Percentiles rank a stretch among this genome's conserved stretches.
phyloP scores from a whole-genome alignment of 53 echinoderm and acorn worm species.

The Holothuria leucospilota region DNA sequence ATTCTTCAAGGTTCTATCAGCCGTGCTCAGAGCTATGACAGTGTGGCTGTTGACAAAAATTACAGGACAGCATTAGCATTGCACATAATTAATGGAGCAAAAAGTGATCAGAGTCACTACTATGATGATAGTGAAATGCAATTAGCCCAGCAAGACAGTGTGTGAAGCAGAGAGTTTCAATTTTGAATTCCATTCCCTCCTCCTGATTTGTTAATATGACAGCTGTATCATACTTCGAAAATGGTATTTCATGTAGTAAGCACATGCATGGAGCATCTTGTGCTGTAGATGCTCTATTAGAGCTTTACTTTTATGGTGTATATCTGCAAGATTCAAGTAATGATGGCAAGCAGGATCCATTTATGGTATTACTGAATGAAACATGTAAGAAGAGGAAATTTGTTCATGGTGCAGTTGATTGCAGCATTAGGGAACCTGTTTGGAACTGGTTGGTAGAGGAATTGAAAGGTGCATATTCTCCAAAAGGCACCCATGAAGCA shows the following conservation, averaged over 20 bases:
- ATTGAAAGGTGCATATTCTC: background rate
- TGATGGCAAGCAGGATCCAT: background rate
- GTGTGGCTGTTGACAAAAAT: background rate
- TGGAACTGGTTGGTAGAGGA: background rate
- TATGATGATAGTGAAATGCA: too few relatives aligned
- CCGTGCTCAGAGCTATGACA: background rate
- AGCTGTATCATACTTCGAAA: background rate
- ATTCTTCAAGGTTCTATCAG: background rate
- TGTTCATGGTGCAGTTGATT: background rate
- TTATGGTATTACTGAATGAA: background rate
- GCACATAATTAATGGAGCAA: background rate
- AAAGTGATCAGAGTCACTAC: background rate
- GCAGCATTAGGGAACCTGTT: background rate
- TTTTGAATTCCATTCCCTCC: background rate
- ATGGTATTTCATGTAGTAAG: background rate
- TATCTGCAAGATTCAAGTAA: background rate
- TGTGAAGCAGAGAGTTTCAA: background rate
- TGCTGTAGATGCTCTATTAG: slow-evolving; percentile 16
- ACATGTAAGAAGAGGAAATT: background rate
- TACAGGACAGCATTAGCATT: background rate
- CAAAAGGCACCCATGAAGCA: slow-evolving; percentile 1
- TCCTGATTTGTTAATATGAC: background rate
- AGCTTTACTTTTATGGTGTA: background rate
- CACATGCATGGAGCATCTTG: slow-evolving; percentile 25
- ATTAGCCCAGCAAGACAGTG: too few relatives aligned